Evolutionary conservation across 1,140 invertebrate genomes (phyloP), one percentile per base, ranked within the genome.

Genomic region (Araneus ventricosus): DNA sequence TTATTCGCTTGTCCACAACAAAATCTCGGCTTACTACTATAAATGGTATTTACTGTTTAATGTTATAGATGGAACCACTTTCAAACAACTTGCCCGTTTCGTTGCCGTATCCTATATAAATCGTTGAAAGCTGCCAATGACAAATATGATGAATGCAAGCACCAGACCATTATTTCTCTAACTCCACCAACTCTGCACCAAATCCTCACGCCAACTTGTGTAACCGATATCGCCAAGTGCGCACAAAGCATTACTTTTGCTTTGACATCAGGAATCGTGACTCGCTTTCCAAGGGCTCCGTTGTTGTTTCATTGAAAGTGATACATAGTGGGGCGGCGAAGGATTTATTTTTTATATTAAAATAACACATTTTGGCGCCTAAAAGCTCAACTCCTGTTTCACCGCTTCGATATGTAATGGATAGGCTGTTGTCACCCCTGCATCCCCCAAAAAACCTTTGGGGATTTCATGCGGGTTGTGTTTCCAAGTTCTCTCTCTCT

Each of bases 151-250:
- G 45, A 6, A 2, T 27, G 27, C 8, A 8, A 22, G n/a, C 82
- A 84, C 30, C 52, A 80, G 5, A 90, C 88, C 88, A 90, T 80
- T 90, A 61, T 63, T 30, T 59, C 57, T 84, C 80, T 17, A 22
- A 17, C 24, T 5, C 20, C 34, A 22, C 39, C 27, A 17, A 57
- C 17, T 30, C 34, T 8, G 22, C 17, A 63, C 24, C 70, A 79
- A 79, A 84, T 91, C 79, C 80, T 59, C 37, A 17, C 89, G 89
- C 89, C 80, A 82, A 63, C 59, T 67, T 34, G 37, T 59, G 90
- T 70, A 92, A 92, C 80, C 52, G 90, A 92, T 92, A 85, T 92
- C 82, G 82, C 90, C 90, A 92, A 92, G 90, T 86, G 34, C 39
- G 82, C 90, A 85, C 34, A 63, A 70, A 92, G 34, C 80, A 92